phyloP scores from a whole-genome alignment of 2,888 invertebrate genomes.

The Chydorus sphaericus region DNA sequence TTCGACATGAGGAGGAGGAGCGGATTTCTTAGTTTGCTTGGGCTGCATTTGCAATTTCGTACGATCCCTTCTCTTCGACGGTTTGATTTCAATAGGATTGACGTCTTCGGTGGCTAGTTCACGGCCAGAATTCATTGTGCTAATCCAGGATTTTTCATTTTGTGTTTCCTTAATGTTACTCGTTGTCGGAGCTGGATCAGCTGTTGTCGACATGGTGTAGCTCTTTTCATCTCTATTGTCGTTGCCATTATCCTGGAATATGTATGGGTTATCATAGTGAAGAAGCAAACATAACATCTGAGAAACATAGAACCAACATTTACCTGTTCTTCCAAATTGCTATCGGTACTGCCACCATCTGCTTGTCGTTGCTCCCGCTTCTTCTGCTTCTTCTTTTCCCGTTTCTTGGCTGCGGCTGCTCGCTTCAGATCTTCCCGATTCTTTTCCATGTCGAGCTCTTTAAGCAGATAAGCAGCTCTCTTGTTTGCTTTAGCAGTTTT shows the following conservation, averaged over 20 bases:
- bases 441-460: conserved; percentile 87
- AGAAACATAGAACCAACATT: neutral
- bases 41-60: neutral
- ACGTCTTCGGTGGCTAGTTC: neutral
- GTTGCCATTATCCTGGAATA: conserved; percentile 10
- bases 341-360: conserved; percentile 24
- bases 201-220: neutral
- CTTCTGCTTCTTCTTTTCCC: conserved; percentile 91
- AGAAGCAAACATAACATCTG: neutral
- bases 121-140: conserved; percentile 11
- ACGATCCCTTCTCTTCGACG: neutral
- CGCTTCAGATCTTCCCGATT: conserved; percentile 79
- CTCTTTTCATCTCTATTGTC: conserved; percentile 9
- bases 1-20: neutral
- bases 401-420: conserved; percentile 74
- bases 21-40: neutral
- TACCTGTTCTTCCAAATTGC: neutral
- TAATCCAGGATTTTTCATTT: conserved; percentile 37
- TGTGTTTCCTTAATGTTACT: conserved; percentile 4
- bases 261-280: too few species aligned
- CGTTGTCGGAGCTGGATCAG: conserved; percentile 8
- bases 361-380: conserved; percentile 87
- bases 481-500: conserved; percentile 97
- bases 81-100: neutral
- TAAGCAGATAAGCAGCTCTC: conserved; percentile 83